phyloP scores from a whole-genome alignment of 2,888 invertebrate species.

The Morpho deidamia region DNA sequence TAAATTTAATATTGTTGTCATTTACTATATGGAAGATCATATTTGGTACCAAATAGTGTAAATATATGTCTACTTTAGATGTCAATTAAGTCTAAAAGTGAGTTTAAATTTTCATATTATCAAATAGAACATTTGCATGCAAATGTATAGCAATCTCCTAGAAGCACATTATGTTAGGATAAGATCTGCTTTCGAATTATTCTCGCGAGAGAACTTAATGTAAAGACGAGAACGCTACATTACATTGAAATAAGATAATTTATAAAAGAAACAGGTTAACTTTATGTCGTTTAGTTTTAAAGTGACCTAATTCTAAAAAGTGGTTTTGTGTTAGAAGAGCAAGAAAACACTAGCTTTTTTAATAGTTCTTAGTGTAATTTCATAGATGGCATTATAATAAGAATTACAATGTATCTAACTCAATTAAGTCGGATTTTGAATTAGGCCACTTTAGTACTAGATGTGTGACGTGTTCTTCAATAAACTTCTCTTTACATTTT shows the following conservation, averaged over 20 bases:
- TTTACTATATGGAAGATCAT: too few relatives aligned
- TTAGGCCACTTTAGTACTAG: too few relatives aligned
- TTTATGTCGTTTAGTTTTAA: background rate
- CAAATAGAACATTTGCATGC: conserved; percentile 20
- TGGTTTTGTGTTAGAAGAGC: too few relatives aligned
- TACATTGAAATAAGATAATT: conserved; percentile 5
- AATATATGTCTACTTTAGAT: background rate
- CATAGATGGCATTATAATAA: too few relatives aligned
- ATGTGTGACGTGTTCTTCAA: too few relatives aligned
- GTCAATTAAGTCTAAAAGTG: background rate
- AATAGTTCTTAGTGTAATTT: too few relatives aligned
- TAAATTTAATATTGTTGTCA: too few relatives aligned
- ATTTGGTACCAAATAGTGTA: conserved; percentile 1
- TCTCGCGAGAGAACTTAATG: conserved; percentile 19
- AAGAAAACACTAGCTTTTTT: too few relatives aligned
- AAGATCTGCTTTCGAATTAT: conserved; percentile 24
- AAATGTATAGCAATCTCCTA: conserved; percentile 24
- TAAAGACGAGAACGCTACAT: conserved; percentile 12
- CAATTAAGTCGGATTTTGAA: too few relatives aligned
- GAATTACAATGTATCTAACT: too few relatives aligned
- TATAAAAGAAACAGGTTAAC: background rate
- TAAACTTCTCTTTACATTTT: too few relatives aligned
- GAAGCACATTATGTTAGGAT: conserved; percentile 26
- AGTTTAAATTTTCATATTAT: conserved; percentile 13
- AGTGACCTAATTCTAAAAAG: too few relatives aligned